Evolutionary conservation across 2,113 vertebrate genomes (phyloP), one percentile per base, ranked within the genome.

Genomic region (Symphodus melops): DNA sequence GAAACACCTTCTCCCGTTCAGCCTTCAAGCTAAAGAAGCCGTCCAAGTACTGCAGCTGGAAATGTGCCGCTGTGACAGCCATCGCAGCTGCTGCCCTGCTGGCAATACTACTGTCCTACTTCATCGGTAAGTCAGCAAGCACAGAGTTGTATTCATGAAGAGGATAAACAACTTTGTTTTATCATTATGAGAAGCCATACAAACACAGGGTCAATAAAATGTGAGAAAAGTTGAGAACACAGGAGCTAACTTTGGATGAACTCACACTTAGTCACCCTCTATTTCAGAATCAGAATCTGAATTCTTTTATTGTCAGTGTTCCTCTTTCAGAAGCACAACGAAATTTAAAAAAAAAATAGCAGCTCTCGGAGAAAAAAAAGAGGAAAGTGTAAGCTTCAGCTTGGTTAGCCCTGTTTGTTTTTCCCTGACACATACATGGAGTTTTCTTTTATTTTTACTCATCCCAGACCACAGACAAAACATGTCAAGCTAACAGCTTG

Each of bases 21-120:
- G 97, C 97, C 17, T 99, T 99, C 95, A 99, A 99, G 91, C 95
- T 99, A 88, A 99, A 99, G 95, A 99, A 99, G 46, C 97, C 98
- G 58, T 98, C 97, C 87, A 98, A 98, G 83, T 99, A 99, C 92
- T 99, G 98, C 91, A 99, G 97, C 95, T 99, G 98, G 98, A 99
- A 99, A 91, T 99, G 98, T 48, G 97, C 98, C 1, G 98, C 98
- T 14, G 94, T 99, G 73, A 96, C 97, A 0, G 97, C 97, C 83
- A 98, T 99, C 20, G 94, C 96, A 19, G 97, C 97, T 4, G 97
- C 98, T 51, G 92, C 96, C 54, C 95, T 99, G 79, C 92, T 99
- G 91, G 97, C 98, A 76, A 94, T 99, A 49, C 90, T 99, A 62
- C 94, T 99, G 79, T 98, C 97, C 0, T 99, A 99, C 92, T 99